Evolutionary conservation across 2,888 invertebrate species (phyloP).

Genomic region (Lamellibrachia satsuma): DNA sequence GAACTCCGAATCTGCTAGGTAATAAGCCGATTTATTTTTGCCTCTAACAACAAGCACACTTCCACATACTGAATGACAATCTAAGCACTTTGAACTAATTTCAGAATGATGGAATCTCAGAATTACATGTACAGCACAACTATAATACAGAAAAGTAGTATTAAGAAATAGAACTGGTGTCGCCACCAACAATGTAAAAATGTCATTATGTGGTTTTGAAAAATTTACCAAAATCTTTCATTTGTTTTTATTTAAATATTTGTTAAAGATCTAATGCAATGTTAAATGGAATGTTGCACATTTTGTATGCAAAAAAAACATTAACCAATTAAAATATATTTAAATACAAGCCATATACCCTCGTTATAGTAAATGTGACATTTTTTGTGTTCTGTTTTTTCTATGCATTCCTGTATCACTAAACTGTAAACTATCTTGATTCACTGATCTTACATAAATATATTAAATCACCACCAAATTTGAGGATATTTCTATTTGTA

Average conservation of each 20-base stretch:
- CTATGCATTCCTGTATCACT: no score
- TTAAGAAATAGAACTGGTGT: not conserved
- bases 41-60: not conserved
- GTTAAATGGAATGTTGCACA: no score
- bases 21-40: constrained; percentile 1
- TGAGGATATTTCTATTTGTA: not conserved
- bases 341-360: no score
- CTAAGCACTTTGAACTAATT: not conserved
- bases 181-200: no score
- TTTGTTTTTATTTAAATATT: not conserved
- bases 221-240: not conserved
- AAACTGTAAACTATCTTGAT: no score
- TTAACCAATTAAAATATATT: not conserved
- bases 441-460: not conserved
- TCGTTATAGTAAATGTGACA: no score
- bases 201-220: no score
- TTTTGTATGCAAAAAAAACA: not conserved
- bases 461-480: not conserved
- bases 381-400: no score
- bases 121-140: not conserved
- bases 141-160: not conserved
- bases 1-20: not conserved
- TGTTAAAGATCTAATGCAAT: not conserved
- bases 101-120: not conserved
- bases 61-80: not conserved